Conservation (phyloP, 2,797 vertebrate genomes). For the Gila robusta region DNA sequence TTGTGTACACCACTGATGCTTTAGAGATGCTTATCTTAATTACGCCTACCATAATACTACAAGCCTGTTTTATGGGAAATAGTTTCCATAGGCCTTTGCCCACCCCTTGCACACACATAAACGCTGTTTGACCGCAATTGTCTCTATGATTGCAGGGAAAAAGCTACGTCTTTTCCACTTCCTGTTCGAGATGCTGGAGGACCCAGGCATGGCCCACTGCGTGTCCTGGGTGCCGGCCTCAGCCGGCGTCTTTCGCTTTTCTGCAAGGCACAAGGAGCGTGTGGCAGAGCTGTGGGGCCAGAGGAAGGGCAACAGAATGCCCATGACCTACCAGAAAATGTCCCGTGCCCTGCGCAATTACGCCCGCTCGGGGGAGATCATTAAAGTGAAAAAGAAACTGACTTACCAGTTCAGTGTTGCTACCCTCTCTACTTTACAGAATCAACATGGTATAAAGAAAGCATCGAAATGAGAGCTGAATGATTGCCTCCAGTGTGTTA, state of each 20-base stretch:
- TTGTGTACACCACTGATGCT: constrained; percentile 32
- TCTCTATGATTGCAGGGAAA: constrained; percentile 70
- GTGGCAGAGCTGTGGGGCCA: constrained; percentile 82
- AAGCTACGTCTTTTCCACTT: constrained; percentile 84
- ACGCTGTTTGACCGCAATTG: not conserved
- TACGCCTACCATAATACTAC: constrained; percentile 47
- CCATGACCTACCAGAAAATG: constrained; percentile 88
- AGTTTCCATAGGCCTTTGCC: constrained; percentile 29
- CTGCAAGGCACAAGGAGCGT: constrained; percentile 81
- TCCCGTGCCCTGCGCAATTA: constrained; percentile 86
- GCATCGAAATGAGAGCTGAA: constrained; percentile 4
- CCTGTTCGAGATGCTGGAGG: constrained; percentile 83
- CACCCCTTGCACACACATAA: not conserved
- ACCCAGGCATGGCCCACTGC: constrained; percentile 82
- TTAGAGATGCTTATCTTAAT: constrained; percentile 54
- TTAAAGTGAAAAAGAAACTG: constrained; percentile 85
- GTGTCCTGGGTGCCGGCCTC: constrained; percentile 80
- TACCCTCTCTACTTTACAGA: constrained; percentile 73
- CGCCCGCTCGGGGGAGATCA: constrained; percentile 79
- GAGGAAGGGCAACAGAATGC: constrained; percentile 83
- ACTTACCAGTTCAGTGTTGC: constrained; percentile 80
- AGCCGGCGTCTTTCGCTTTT: constrained; percentile 80
- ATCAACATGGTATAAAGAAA: constrained; percentile 38
- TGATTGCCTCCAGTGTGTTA: not conserved
- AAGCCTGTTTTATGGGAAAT: constrained; percentile 54